Evolutionary conservation across 2,888 invertebrate species (phyloP), one percentile per base, ranked within the genome.

Genomic region (Elgonia sp.): DNA sequence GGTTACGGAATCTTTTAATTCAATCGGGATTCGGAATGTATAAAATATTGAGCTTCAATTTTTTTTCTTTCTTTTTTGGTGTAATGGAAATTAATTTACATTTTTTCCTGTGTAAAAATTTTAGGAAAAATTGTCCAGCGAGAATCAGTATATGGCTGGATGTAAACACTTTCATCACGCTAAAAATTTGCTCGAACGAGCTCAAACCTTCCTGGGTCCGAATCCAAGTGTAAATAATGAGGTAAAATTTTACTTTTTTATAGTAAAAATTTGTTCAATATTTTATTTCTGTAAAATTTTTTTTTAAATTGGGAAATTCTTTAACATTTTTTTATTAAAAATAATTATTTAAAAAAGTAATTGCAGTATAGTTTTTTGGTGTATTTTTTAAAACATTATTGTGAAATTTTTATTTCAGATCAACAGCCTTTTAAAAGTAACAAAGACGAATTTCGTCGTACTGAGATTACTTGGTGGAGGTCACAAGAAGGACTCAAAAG

Each of bases 391-490:
- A 37, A 6, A 57, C 20, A 16, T 57, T 9, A 9, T 0, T 16
- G 20, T 1, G 20, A 57, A 2, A 65, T 40, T 55, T 39, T 29
- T 89, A 89, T 96, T 96, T 20, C 95, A 98, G 97, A 96, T 98
- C 86, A 95, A 96, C 40, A 97, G 97, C 93, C 96, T 99, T 89
- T 95, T 99, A 72, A 98, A 98, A 95, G 97, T 99, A 90, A 97
- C 98, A 57, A 99, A 99, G 96, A 98, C 98, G 0, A 99, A 99
- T 95, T 98, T 98, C 94, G 97, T 99, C 91, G 99, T 99, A 16
- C 96, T 99, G 95, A 99, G 98, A 95, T 95, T 99, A 86, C 95
- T 99, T 89, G 97, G 98, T 0, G 98, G 98, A 87, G 99, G 99
- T 10, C 99, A 99, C 94, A 98, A 98, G 94, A 97, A 97, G 92